Evolutionary conservation across 2,888 invertebrate genomes (phyloP).

Genomic region (Phengaris alcon): DNA sequence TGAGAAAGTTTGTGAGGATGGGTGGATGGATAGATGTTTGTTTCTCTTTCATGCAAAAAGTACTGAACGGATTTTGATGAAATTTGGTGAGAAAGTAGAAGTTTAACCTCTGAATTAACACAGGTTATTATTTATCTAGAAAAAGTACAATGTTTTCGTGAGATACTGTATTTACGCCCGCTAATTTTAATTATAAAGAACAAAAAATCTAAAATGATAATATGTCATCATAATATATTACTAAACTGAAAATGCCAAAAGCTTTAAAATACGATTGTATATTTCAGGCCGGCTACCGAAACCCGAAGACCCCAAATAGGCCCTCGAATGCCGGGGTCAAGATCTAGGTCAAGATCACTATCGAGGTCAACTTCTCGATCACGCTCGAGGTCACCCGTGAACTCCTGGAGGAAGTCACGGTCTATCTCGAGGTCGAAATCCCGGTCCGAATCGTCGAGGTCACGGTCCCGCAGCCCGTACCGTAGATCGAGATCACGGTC

Average conservation of each 20-base stretch:
- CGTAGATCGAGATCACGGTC: conserved; percentile 52
- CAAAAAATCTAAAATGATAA: too few species aligned
- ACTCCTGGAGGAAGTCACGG: conserved; percentile 42
- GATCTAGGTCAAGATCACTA: conserved; percentile 50
- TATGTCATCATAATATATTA: neutral
- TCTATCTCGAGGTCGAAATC: conserved; percentile 49
- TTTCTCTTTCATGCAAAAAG: too few species aligned
- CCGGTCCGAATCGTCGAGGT: conserved; percentile 55
- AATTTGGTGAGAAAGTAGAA: neutral
- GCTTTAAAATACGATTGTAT: neutral
- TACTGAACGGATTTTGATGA: too few species aligned
- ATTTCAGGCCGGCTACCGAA: conserved; percentile 46
- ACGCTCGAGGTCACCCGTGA: conserved; percentile 46
- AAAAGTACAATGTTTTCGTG: too few species aligned
- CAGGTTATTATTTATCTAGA: too few species aligned
- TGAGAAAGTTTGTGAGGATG: too few species aligned
- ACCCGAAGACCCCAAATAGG: conserved; percentile 53
- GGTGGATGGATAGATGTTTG: too few species aligned
- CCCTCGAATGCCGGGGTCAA: conserved; percentile 52
- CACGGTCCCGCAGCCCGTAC: conserved; percentile 42
- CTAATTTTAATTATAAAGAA: too few species aligned
- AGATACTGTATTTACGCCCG: too few species aligned
- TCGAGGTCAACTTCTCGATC: conserved; percentile 49
- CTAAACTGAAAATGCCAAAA: neutral
- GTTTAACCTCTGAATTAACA: too few species aligned